Conservation (phyloP, 2,113 vertebrate species). For the Heliornis fulica region DNA sequence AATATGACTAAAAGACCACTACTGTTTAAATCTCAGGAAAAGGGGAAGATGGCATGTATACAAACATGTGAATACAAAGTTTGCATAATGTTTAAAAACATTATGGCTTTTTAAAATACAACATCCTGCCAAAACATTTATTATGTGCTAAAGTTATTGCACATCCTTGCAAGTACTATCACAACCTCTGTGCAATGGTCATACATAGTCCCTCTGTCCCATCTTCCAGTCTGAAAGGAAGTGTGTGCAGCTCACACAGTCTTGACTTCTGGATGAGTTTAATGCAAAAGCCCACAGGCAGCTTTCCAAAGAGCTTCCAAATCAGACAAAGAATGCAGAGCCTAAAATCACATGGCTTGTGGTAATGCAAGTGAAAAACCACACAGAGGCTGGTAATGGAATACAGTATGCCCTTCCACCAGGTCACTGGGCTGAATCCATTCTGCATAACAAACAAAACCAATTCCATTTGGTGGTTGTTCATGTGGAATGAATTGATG, state of each 20-base stretch:
- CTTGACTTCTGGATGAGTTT: background rate
- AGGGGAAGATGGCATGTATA: background rate
- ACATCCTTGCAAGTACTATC: background rate
- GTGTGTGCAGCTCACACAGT: background rate
- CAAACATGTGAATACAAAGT: background rate
- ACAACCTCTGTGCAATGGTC: background rate
- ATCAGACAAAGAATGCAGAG: background rate
- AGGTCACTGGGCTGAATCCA: background rate
- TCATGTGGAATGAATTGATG: background rate
- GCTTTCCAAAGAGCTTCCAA: background rate
- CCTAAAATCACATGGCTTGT: background rate
- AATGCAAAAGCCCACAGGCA: background rate
- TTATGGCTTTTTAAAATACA: background rate
- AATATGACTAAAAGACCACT: background rate
- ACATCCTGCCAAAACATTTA: background rate
- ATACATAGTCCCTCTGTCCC: background rate
- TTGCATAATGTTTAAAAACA: background rate
- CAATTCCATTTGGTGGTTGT: background rate
- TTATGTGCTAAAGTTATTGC: background rate
- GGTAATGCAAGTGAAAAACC: background rate
- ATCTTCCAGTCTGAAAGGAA: background rate
- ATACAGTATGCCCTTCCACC: background rate
- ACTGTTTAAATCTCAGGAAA: background rate
- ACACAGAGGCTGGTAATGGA: background rate
- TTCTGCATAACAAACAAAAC: background rate